Base-by-base conservation (phyloP, 2,888 invertebrate genomes). In the Thalpophila matura region DNA sequence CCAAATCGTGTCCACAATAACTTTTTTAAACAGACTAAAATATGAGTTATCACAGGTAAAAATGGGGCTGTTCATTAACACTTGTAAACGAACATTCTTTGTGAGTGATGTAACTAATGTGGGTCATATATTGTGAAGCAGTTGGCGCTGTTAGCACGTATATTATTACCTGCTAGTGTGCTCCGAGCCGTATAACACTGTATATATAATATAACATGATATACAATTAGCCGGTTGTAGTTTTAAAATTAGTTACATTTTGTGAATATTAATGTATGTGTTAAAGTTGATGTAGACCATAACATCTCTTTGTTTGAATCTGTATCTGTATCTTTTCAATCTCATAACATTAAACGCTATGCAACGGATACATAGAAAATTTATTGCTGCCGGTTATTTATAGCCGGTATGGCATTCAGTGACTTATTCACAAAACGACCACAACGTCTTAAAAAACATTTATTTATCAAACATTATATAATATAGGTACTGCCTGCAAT, bases 1-100 rank as follows among this genome's bases (percentile, higher is more conserved):
- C 79, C 45, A 73, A 68, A 75, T 67, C 26, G 35, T 51, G 29
- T 55, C 37, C 45, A 60, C 53, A 33, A 40, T 57, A 47, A 66
- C 47, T 42, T 68, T n/a, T 65, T 69, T 22, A 37, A 53, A 22
- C 27, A 20, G 18, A 51, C 54, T 47, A 71, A 79, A n/a, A n/a
- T n/a, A 66, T 71, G 56, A 75, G 50, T 51, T 63, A 58, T 67
- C 66, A 67, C 40, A 54, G 27, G 42, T 55, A 29, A 38, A 54
- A 53, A 47, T 42, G 22, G 6, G 7, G 16, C 22, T 38, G 24
- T 54, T 59, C 40, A 73, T 59, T 55, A 55, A 38, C 38, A 45
- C 24, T 26, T 53, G 14, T 24, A 24, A 60, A 40, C 27, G 37
- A 29, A 47, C 20, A 49, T 43, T 65, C 12, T 37, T 38, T 49